Evolutionary conservation across 2,113 vertebrate species (phyloP), one percentile per base, ranked within the genome.

Genomic region (Xyliphius kryptos): DNA sequence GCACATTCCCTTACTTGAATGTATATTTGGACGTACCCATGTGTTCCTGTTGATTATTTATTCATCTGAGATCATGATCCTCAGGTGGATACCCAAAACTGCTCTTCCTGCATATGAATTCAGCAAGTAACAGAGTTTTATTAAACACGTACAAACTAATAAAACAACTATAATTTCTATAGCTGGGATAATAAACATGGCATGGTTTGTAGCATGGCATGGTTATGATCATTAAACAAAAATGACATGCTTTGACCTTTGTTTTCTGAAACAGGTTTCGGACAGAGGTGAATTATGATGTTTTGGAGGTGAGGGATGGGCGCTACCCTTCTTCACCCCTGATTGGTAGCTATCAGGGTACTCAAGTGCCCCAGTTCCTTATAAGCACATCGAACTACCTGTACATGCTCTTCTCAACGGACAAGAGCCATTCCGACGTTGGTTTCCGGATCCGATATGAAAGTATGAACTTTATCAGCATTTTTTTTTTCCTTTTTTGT

Each of bases 361-460:
- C 96, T 9, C 96, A 99, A 79, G 96, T 99, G 36, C 96, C 96
- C 3, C 96, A 97, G 88, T 99, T 99, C 80, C 91, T 99, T 72
- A 97, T 97, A 82, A 99, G 96, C 83, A 99, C 94, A 81, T 95
- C 94, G 82, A 99, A 90, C 85, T 95, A 89, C 77, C 83, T 99
- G 66, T 97, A 86, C 72, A 90, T 99, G 11, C 90, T 96, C 49
- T 99, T 99, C 83, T 93, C 92, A 16, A 98, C 95, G 0, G 96
- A 99, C 85, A 99, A 98, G 80, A 99, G 96, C 77, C 95, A 99
- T 82, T 97, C 96, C 0, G 96, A 98, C 75, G 62, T 98, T 0
- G 96, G 96, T 68, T 99, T 98, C 76, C 94, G 97, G 76, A 97
- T 99, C 78, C 91, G 90, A 56, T 99, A 97, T 0, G 96, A 99